Evolutionary conservation across 92 coral and sea anemone species (phyloP), one percentile per base, ranked within the genome.

Genomic region (Porites evermanni): DNA sequence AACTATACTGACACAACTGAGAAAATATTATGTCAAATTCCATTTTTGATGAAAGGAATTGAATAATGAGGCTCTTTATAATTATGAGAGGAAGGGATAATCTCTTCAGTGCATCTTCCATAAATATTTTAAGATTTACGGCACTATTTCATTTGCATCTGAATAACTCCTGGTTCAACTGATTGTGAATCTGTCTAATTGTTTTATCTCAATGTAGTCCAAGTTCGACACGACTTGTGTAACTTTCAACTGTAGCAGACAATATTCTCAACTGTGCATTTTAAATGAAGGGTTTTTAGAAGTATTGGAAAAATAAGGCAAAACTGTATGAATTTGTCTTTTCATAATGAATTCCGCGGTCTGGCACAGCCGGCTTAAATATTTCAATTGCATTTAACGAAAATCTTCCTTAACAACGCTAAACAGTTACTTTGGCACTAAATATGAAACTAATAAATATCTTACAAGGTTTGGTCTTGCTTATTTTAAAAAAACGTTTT

Each of bases 61-160:
- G 20, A 63, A 17, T n/a, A 12, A 16, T 63, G 24, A 63, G 61
- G 12, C 5, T 16, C 19, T 63, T 63, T 14, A 63, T 63, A 16
- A 14, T 16, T 16, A 16, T 63, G 8, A 63, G 24, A 16, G 52
- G 11, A 29, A 29, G 21, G 54, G 53, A 8, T 59, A 53, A 29
- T 79, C 72, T 79, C 50, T 79, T 79, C 50, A 19, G 26, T 29
- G 85, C 64, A 18, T 21, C 47, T 24, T 69, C 82, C 70, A 91
- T 91, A 77, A 91, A 91, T 91, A 91, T 91, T 91, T 91, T 71
- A 91, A 79, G 52, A 82, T 86, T 77, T 77, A 44, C 84, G 72
- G 64, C 82, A n/a, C 50, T 65, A 23, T 64, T 81, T 44, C 76
- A 91, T 91, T 91, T 91, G 91, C 93, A 91, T 91, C 80, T 76